phyloP scores from a whole-genome alignment of 2,888 invertebrate genomes.

The Cataglyphis altisquamis region DNA sequence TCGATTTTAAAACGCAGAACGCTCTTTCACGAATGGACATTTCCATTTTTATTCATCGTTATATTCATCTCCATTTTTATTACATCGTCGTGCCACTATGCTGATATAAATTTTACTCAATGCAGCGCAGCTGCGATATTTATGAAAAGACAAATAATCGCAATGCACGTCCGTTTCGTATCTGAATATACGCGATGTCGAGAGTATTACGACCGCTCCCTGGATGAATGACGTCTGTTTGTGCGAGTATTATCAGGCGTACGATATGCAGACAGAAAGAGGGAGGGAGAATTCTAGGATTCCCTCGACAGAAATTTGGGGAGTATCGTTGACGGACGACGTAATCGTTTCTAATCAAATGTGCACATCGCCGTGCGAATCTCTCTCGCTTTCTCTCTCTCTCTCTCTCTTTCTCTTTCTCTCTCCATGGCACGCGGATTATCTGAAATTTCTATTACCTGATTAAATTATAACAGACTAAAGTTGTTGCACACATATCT shows the following conservation, averaged over 20 bases:
- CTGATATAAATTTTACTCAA: slow-evolving; percentile 46
- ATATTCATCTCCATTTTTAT: slow-evolving; percentile 46
- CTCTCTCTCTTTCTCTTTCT: slow-evolving; percentile 35
- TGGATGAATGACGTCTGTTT: slow-evolving; percentile 36
- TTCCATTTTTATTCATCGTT: slow-evolving; percentile 39
- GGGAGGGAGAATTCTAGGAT: slow-evolving; percentile 3
- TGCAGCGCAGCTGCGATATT: slow-evolving; percentile 27
- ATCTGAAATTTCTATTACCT: slow-evolving; percentile 54
- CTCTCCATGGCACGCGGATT: slow-evolving; percentile 69
- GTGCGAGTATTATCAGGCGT: slow-evolving; percentile 26
- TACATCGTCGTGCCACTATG: slow-evolving; percentile 13
- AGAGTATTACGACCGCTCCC: background rate
- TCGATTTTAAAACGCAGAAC: slow-evolving; percentile 17
- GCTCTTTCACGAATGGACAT: slow-evolving; percentile 15
- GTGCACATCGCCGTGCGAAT: slow-evolving; percentile 63
- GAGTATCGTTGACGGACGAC: slow-evolving; percentile 54
- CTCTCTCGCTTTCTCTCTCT: slow-evolving; percentile 47
- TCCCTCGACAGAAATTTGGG: slow-evolving; percentile 61
- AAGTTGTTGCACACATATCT: background rate
- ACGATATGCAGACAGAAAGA: slow-evolving; percentile 8
- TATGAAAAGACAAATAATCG: slow-evolving; percentile 40
- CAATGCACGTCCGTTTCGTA: background rate
- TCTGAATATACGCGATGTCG: background rate
- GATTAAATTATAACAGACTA: slow-evolving; percentile 68
- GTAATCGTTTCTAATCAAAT: slow-evolving; percentile 72